Evolutionary conservation across 2,797 vertebrate genomes (phyloP), one percentile per base, ranked within the genome.

Genomic region (Urocyon cinereoargenteus): DNA sequence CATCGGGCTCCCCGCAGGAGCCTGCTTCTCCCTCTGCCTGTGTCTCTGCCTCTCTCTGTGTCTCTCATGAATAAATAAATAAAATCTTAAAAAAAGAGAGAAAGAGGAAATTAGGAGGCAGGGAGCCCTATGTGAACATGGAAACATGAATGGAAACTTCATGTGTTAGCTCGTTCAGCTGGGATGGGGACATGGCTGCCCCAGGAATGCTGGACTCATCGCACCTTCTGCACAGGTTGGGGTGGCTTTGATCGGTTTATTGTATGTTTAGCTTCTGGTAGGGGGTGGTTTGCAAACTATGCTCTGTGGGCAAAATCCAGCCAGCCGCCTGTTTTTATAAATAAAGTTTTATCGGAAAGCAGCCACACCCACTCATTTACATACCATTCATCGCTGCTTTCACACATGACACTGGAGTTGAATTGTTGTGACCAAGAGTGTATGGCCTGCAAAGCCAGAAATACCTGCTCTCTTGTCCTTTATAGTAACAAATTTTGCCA

Each of bases 321-420:
- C 5, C 14, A 45, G 66, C 57, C 12, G 31, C 34, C 31, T 94
- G 51, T 68, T 93, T 93, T 90, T 91, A 45, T 94, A 73, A 94
- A 91, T 97, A 88, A 93, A 72, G 34, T 84, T 81, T 94, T 95
- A 90, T 84, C 59, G 85, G 53, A 61, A 88, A 13, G 77, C 1
- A 94, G 77, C 49, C 66, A 92, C 22, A 79, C 55, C 59, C 34
- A 6, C 57, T 87, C 40, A 36, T 70, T 91, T 68, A 61, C 13
- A 16, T 55, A 19, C 45, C 31, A 0, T 70, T 21, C 40, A 4
- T 6, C 45, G 53, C 45, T 85, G 66, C n/a, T 79, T 87, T 92
- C 59, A 75, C 11, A 59, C 13, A 14, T 10, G 16, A 13, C 34
- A 14, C 10, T 4, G 12, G 61, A 73, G 12, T 53, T 92, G 66